Percentiles rank a stretch among this genome's conserved stretches.
phyloP scores from a whole-genome alignment of 2,888 invertebrate species.

The Lepidocyrtinus sp. region DNA sequence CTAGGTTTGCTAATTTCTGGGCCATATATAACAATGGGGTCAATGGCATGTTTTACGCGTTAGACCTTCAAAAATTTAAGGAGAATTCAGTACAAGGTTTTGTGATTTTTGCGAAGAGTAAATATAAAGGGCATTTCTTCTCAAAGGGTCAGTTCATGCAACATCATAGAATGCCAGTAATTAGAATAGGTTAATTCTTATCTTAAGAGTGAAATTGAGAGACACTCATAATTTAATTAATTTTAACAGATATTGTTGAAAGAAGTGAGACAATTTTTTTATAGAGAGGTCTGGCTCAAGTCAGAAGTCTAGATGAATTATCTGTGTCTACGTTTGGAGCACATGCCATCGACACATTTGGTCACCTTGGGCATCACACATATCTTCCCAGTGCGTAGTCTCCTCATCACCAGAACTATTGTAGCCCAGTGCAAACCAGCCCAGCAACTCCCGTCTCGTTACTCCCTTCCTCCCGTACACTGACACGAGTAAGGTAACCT shows the following conservation, averaged over 20 bases:
- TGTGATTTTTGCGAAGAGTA: too few relatives aligned
- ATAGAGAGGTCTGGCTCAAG: background rate
- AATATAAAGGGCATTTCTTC: too few relatives aligned
- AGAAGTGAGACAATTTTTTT: background rate
- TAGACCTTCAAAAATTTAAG: too few relatives aligned
- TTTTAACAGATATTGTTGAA: background rate
- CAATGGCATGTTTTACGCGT: too few relatives aligned
- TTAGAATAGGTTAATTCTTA: too few relatives aligned
- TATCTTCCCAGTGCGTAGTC: slow-evolving; percentile 93
- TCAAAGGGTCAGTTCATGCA: background rate
- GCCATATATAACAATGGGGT: too few relatives aligned
- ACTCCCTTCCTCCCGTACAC: slow-evolving; percentile 93
- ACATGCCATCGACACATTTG: slow-evolving; percentile 96
- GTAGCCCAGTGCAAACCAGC: slow-evolving; percentile 95
- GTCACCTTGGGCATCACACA: slow-evolving; percentile 87
- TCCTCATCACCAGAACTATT: slow-evolving; percentile 95
- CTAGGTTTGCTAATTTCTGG: too few relatives aligned
- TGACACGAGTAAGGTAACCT: slow-evolving; percentile 94
- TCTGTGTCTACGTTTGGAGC: slow-evolving; percentile 79
- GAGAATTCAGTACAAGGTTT: too few relatives aligned
- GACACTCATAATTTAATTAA: too few relatives aligned
- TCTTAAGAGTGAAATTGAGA: too few relatives aligned
- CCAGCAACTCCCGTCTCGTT: slow-evolving; percentile 96
- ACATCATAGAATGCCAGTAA: background rate
- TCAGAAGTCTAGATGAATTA: slow-evolving; percentile 1